These are phyloP conservation scores for Triplophysa siluroides DNA, from an alignment of 2,113 vertebrate species.

Conservation along the genomic window DNA sequence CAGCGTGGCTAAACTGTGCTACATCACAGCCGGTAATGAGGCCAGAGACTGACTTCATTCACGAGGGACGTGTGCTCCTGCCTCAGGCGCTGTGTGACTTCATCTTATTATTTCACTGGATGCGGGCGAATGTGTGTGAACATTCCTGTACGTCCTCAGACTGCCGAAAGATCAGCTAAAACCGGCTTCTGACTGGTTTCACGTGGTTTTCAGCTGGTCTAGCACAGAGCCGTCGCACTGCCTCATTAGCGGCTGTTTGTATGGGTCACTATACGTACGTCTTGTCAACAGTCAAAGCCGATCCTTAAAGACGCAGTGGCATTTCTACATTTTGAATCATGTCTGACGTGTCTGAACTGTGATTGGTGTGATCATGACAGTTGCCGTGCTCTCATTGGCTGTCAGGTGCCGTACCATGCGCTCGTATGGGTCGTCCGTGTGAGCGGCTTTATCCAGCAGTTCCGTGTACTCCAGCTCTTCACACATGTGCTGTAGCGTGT, in stretches of 20 bases:
- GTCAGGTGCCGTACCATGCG: conserved; percentile 82
- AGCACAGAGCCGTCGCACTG: no score
- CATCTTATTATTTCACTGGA: background rate
- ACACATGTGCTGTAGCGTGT: conserved; percentile 97
- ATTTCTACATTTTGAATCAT: no score
- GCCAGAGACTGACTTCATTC: background rate
- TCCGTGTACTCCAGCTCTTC: conserved; percentile 98
- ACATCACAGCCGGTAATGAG: conserved; percentile 30
- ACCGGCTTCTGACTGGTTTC: no score
- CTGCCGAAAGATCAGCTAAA: background rate
- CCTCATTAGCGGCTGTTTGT: no score
- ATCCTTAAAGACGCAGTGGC: no score
- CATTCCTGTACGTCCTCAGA: background rate
- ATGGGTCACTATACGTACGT: no score
- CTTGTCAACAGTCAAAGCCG: no score
- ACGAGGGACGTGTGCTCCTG: background rate
- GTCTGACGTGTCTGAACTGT: no score
- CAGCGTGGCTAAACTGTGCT: conserved; percentile 5
- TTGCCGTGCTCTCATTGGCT: background rate
- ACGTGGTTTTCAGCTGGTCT: no score
- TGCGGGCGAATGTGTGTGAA: background rate
- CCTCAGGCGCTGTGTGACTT: conserved; percentile 4
- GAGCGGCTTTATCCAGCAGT: conserved; percentile 94
- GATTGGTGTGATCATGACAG: no score
- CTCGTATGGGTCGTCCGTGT: conserved; percentile 90